Evolutionary conservation across 2,888 invertebrate genomes (phyloP).

Genomic region (Uropetala carovei): DNA sequence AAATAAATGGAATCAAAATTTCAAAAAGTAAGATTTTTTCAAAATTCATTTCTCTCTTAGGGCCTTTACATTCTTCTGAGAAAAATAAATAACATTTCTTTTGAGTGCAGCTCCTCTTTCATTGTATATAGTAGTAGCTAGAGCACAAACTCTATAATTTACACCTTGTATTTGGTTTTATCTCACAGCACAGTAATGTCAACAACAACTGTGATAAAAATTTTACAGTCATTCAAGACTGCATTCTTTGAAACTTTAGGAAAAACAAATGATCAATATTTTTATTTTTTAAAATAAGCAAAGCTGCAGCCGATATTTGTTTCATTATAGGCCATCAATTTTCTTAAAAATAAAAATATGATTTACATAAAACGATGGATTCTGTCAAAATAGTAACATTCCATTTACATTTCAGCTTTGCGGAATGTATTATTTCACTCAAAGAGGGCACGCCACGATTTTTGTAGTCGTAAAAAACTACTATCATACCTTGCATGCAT

Average conservation of each 20-base stretch:
- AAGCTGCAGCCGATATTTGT: not conserved
- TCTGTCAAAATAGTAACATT: conserved; percentile 38
- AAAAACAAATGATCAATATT: not conserved
- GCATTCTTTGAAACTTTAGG: not conserved
- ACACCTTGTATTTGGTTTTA: no score
- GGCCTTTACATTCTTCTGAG: no score
- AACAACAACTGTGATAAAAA: not conserved
- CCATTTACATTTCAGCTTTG: not conserved
- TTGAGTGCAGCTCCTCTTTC: no score
- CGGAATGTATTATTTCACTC: conserved; percentile 1
- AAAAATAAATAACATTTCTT: no score
- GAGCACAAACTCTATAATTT: no score
- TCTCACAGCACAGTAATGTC: no score
- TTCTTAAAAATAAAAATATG: not conserved
- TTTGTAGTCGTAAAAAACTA: not conserved
- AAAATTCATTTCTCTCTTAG: no score
- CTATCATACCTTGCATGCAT: not conserved
- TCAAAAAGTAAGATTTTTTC: no score
- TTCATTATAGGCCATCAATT: not conserved
- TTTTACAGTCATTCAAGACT: not conserved
- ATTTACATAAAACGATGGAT: not conserved
- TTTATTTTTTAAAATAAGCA: not conserved
- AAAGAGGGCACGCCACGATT: not conserved
- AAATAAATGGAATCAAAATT: no score
- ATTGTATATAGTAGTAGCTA: no score